Conservation (phyloP, 2,113 vertebrate species). For the Cephalopholis sonnerati region DNA sequence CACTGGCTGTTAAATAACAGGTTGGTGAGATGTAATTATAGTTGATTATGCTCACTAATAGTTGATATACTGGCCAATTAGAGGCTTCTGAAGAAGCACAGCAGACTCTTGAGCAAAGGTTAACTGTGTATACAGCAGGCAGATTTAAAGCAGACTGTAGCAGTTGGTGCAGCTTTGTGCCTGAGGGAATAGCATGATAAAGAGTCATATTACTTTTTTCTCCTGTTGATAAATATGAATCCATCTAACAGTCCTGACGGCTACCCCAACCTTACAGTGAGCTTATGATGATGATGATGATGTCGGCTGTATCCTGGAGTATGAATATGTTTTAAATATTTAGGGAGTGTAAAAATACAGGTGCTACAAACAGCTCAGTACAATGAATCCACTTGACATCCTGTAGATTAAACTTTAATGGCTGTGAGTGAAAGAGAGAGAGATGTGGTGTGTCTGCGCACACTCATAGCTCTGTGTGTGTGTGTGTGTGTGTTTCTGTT, state of each 20-base stretch:
- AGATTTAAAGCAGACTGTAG: background rate
- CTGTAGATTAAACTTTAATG: constrained; percentile 74
- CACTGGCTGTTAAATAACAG: too few relatives aligned
- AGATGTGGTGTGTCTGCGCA: constrained; percentile 8
- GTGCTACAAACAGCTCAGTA: constrained; percentile 64
- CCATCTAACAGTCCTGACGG: background rate
- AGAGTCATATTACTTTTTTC: background rate
- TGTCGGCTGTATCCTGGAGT: constrained; percentile 19
- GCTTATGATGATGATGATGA: constrained; percentile 23
- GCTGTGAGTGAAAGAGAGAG: constrained; percentile 42
- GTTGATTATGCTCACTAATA: background rate
- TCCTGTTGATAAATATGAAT: constrained; percentile 23
- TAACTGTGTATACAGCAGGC: constrained; percentile 34
- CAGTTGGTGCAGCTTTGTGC: constrained; percentile 10
- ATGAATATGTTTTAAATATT: constrained; percentile 66
- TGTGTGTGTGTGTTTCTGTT: constrained; percentile 23
- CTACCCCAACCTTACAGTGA: background rate
- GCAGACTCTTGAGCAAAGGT: constrained; percentile 8
- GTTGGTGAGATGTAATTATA: background rate
- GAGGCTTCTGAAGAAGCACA: background rate
- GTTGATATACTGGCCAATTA: background rate
- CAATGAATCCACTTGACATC: constrained; percentile 68
- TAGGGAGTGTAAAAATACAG: constrained; percentile 59
- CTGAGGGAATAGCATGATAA: constrained; percentile 9
- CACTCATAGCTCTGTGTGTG: background rate